Evolutionary conservation across 2,797 vertebrate species (phyloP).

Genomic region (Malurus leucopterus): DNA sequence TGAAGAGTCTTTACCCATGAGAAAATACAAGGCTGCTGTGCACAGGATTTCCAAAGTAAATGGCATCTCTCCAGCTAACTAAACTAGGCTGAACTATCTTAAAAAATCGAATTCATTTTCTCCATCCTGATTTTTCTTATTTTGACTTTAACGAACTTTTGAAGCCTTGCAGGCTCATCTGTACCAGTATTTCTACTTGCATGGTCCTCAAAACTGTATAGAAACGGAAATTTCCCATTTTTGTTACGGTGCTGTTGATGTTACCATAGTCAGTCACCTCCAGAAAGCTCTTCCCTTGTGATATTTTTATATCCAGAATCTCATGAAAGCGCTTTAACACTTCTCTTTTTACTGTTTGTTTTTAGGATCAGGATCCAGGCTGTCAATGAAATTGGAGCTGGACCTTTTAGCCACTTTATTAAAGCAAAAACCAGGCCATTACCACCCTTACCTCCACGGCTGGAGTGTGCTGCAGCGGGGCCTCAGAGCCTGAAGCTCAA

Average conservation of each 20-base stretch:
- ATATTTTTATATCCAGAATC: not conserved
- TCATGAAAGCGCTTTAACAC: not conserved
- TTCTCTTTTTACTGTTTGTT: not conserved
- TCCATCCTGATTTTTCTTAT: not conserved
- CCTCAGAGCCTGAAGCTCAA: conserved; percentile 97
- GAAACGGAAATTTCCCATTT: not conserved
- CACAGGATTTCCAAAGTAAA: not conserved
- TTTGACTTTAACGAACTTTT: not conserved
- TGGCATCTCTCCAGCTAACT: not conserved
- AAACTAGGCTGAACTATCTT: not conserved
- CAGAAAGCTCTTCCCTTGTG: not conserved
- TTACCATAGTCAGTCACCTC: not conserved
- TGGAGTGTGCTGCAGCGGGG: conserved; percentile 91
- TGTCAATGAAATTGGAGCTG: conserved; percentile 88
- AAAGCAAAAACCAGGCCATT: conserved; percentile 87
- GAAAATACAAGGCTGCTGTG: not conserved
- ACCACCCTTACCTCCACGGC: conserved; percentile 88
- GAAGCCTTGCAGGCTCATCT: not conserved
- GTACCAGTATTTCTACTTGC: not conserved
- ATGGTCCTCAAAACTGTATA: not conserved
- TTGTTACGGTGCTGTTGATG: not conserved
- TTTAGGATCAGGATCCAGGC: conserved; percentile 90
- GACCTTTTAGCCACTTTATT: conserved; percentile 85
- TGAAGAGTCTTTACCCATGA: not conserved
- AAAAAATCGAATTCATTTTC: not conserved